Evolutionary conservation across 2,797 vertebrate species (phyloP), one percentile per base, ranked within the genome.

Genomic region (Lophius americanus): DNA sequence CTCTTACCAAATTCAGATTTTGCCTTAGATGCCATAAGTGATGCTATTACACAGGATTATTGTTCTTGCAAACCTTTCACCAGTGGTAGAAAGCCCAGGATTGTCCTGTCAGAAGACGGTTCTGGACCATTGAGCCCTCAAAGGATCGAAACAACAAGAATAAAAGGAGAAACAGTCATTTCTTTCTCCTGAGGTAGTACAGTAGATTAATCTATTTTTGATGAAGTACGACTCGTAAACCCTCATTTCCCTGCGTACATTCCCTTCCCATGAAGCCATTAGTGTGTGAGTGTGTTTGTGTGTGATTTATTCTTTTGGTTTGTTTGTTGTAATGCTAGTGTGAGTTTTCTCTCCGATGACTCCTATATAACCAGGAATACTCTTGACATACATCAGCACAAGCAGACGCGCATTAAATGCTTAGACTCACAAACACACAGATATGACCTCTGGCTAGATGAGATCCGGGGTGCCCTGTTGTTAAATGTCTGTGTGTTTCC

Each of bases 121-220:
- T 44, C 12, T 44, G 43, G 43, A 44, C 12, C 11, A 44, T 23
- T 23, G 43, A 11, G 12, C 10, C 10, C 2, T 44, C 9, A 44
- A 44, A 10, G 9, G 43, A 44, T 42, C 41, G 43, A 11, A 9
- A 9, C 2, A 44, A 11, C 4, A 12, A 44, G 9, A 44, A 3
- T 44, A 44, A 3, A 10, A 44, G 43, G 12, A 44, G 4, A 44
- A 44, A 44, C 10, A 44, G 4, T 9, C 12, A 12, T 44, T 6
- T 6, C 9, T 10, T 6, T 9, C 41, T 9, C 10, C 10, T 10
- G 70, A 68, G 56, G 57, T 70, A 39, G 75, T 70, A 73, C 51
- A 66, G 69, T 76, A 56, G 46, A 75, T 81, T 4, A 75, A 88
- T 91, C 60, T 78, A 86, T 88, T 80, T 92, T 90, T 91, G 74